These are phyloP conservation scores for Dreissena rostriformis DNA, from an alignment of 1,140 invertebrate genomes.

Conservation along the genomic window DNA sequence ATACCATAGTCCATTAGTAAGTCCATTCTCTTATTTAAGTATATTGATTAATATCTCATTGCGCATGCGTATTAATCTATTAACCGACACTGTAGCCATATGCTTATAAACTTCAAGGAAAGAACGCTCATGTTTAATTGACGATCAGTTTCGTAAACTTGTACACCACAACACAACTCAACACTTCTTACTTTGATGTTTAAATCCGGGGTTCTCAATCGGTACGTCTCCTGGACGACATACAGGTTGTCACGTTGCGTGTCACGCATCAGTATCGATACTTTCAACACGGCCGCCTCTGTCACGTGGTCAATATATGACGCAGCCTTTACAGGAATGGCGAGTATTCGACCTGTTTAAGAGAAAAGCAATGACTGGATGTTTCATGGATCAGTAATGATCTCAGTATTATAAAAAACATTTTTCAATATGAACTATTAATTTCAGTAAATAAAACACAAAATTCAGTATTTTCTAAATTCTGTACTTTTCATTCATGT, in stretches of 20 bases:
- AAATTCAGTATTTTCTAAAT: not conserved
- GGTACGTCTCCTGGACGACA: not conserved
- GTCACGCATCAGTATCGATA: not conserved
- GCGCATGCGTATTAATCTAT: too few relatives aligned
- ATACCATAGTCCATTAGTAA: too few relatives aligned
- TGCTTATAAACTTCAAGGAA: too few relatives aligned
- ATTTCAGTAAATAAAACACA: not conserved
- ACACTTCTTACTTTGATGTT: slow-evolving; percentile 13
- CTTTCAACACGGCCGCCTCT: slow-evolving; percentile 34
- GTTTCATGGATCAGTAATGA: not conserved
- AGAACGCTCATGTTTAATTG: too few relatives aligned
- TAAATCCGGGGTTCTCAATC: slow-evolving; percentile 18
- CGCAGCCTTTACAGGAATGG: not conserved
- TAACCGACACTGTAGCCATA: too few relatives aligned
- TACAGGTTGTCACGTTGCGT: slow-evolving; percentile 6
- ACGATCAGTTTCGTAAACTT: not conserved
- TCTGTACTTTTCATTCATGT: not conserved
- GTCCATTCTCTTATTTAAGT: too few relatives aligned
- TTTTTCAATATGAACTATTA: not conserved
- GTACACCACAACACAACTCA: not conserved
- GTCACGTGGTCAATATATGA: slow-evolving; percentile 21
- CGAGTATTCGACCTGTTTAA: not conserved
- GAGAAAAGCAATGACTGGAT: not conserved
- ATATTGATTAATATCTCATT: too few relatives aligned
- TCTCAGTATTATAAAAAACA: not conserved